These are phyloP conservation scores for Melanostoma mellinum DNA, from an alignment of 2,888 invertebrate species.

Conservation along the genomic window DNA sequence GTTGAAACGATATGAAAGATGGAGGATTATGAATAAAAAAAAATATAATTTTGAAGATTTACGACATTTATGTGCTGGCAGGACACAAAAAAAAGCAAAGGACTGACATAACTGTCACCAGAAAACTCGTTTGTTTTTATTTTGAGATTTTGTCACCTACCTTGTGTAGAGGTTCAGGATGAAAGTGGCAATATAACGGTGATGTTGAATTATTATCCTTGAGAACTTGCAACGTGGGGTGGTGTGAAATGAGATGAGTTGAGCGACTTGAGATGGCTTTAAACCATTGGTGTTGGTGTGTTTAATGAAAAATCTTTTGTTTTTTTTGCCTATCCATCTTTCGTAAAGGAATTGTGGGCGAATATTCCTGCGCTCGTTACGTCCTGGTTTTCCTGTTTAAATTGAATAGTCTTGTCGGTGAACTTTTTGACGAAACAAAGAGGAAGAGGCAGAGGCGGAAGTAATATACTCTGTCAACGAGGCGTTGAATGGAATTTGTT, in stretches of 20 bases:
- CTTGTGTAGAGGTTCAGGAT: slow-evolving; percentile 2
- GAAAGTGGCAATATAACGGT: slow-evolving; percentile 35
- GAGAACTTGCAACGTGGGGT: slow-evolving; percentile 28
- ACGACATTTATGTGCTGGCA: slow-evolving; percentile 34
- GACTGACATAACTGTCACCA: slow-evolving; percentile 29
- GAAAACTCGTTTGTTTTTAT: slow-evolving; percentile 38
- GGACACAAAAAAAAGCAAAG: slow-evolving; percentile 31
- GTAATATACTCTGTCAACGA: neutral
- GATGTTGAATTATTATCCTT: slow-evolving; percentile 59
- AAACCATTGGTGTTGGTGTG: no score
- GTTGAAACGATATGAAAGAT: neutral
- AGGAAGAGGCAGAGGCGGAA: neutral
- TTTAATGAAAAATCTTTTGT: slow-evolving; percentile 30
- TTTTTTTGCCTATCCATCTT: neutral
- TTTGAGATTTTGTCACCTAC: slow-evolving; percentile 46
- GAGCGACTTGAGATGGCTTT: no score
- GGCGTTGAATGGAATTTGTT: slow-evolving; percentile 35
- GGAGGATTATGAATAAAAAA: slow-evolving; percentile 14
- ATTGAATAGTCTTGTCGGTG: slow-evolving; percentile 38
- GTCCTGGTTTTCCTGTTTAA: slow-evolving; percentile 13
- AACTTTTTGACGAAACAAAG: slow-evolving; percentile 6
- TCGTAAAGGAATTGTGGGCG: slow-evolving; percentile 1
- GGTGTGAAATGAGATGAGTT: no score
- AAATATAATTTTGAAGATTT: slow-evolving; percentile 47
- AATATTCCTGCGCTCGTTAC: neutral